phyloP scores from a whole-genome alignment of 1,140 invertebrate genomes.

The Eufriesea mexicana region DNA sequence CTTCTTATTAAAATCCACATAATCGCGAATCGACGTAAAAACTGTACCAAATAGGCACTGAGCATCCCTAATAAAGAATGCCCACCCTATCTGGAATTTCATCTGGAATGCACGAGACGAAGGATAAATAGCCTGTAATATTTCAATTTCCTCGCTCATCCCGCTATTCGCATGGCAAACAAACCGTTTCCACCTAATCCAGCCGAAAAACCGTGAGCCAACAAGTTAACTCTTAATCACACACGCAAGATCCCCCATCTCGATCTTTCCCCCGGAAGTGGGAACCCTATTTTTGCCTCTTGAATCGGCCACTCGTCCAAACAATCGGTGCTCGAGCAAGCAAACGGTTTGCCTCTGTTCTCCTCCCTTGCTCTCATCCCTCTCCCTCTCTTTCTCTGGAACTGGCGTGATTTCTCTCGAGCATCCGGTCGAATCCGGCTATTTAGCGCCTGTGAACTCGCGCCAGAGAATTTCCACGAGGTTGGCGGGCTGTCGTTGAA shows the following conservation, averaged over 20 bases:
- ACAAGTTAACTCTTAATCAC: constrained; percentile 2
- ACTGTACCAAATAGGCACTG: too few species aligned
- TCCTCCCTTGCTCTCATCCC: neutral
- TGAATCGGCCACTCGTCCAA: constrained; percentile 12
- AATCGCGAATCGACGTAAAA: too few species aligned
- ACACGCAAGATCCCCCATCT: neutral
- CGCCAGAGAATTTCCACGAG: constrained; percentile 12
- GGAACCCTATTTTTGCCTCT: constrained; percentile 19
- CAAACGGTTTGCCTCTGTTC: constrained; percentile 1
- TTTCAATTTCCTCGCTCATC: neutral
- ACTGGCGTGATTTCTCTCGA: constrained; percentile 18
- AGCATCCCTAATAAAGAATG: too few species aligned
- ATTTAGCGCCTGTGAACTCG: constrained; percentile 9
- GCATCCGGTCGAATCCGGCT: constrained; percentile 9
- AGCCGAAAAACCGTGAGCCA: neutral
- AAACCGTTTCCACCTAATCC: neutral
- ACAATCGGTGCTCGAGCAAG: constrained; percentile 5
- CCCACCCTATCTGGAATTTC: too few species aligned
- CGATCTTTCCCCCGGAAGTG: neutral
- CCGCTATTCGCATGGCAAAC: neutral
- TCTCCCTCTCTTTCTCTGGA: neutral
- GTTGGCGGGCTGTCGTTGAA: constrained; percentile 1
- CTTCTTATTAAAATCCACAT: too few species aligned
- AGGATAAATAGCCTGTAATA: neutral
- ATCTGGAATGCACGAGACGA: neutral